phyloP scores from a whole-genome alignment of 1,140 invertebrate genomes.

The Mercenaria mercenaria region DNA sequence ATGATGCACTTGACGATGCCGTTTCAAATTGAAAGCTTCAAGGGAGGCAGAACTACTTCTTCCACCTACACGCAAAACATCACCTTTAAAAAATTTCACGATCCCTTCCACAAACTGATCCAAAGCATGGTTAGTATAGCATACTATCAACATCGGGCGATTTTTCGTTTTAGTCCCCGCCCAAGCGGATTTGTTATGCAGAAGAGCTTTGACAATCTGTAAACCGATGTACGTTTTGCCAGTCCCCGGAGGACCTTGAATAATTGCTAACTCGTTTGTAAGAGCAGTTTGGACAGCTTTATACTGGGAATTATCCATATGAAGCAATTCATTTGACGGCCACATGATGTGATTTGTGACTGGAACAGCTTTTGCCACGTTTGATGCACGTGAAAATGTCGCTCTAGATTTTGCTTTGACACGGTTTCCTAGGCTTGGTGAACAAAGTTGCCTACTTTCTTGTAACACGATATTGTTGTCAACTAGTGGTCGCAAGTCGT shows the following conservation, averaged over 20 bases:
- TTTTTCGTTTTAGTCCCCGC: neutral
- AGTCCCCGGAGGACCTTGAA: slow-evolving; percentile 89
- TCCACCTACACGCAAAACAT: slow-evolving; percentile 91
- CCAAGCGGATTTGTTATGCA: slow-evolving; percentile 81
- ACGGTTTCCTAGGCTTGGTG: neutral
- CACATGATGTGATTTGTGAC: slow-evolving; percentile 61
- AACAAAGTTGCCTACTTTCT: neutral
- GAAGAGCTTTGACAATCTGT: slow-evolving; percentile 83
- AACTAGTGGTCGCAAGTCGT: slow-evolving; percentile 24
- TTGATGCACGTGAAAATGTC: neutral
- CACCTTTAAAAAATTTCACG: slow-evolving; percentile 66
- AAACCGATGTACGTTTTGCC: slow-evolving; percentile 85
- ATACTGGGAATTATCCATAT: slow-evolving; percentile 86
- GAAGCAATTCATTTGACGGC: slow-evolving; percentile 73
- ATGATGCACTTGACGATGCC: neutral
- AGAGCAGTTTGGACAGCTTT: slow-evolving; percentile 86
- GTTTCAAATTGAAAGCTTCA: neutral
- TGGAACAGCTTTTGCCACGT: neutral
- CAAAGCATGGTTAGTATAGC: slow-evolving; percentile 95
- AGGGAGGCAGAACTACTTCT: slow-evolving; percentile 84
- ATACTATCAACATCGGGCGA: slow-evolving; percentile 92
- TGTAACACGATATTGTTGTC: slow-evolving; percentile 20
- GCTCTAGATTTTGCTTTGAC: neutral
- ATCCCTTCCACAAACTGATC: slow-evolving; percentile 94
- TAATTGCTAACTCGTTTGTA: slow-evolving; percentile 88